phyloP scores from a whole-genome alignment of 2,888 invertebrate genomes.

The Andrena camellia region DNA sequence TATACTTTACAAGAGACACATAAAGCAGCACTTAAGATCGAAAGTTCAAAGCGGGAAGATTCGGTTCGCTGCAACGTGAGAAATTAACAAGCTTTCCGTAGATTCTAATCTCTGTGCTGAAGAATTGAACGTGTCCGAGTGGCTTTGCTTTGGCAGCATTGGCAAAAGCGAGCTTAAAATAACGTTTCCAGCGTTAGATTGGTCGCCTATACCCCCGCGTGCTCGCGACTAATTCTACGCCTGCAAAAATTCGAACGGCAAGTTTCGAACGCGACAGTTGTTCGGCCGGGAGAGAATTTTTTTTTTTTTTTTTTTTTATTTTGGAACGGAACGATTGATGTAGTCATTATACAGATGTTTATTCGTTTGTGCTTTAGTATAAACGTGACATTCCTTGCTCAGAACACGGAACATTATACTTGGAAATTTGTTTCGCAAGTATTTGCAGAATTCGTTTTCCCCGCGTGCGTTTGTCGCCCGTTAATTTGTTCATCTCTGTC shows the following conservation, averaged over 20 bases:
- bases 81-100: not conserved
- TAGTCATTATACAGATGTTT: constrained; percentile 75
- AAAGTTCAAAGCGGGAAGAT: not conserved
- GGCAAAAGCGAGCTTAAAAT: constrained; percentile 55
- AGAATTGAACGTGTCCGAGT: constrained; percentile 2
- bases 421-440: constrained; percentile 46
- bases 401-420: constrained; percentile 67
- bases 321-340: not conserved
- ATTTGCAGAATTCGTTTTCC: constrained; percentile 7
- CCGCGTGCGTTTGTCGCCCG: constrained; percentile 21
- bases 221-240: constrained; percentile 20
- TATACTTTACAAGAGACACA: not conserved
- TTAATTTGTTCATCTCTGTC: constrained; percentile 32
- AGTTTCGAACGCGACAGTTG: not conserved
- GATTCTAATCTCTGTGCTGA: not conserved
- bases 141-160: constrained; percentile 56
- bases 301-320: not conserved
- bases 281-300: not conserved
- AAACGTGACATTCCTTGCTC: constrained; percentile 73
- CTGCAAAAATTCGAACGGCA: constrained; percentile 19
- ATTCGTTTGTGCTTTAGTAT: constrained; percentile 81
- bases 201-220: constrained; percentile 46
- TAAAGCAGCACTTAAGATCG: not conserved
- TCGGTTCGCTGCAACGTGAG: no score
- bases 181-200: constrained; percentile 35